Evolutionary conservation across 2,797 vertebrate species (phyloP), one percentile per base, ranked within the genome.

Genomic region (Rhodeus uyekii): DNA sequence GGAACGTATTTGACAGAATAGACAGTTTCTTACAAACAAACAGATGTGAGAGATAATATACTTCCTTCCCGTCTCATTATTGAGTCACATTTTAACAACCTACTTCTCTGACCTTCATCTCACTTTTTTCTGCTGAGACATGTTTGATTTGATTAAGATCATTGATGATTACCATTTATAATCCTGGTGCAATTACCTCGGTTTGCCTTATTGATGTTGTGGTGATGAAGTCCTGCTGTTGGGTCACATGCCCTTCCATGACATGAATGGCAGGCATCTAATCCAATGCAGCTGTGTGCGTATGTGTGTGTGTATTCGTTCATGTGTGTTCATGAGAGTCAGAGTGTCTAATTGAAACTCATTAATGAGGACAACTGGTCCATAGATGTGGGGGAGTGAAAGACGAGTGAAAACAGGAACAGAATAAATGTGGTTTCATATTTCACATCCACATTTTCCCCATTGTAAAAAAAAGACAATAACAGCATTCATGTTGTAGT

Each of bases 311-410:
- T 32, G 61, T 14, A 46, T 14, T 27, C 18, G 64, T 14, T 27
- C 18, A 36, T 38, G 50, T 27, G 72, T 10, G 42, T 7, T 22
- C 53, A 76, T 42, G 36, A 50, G 80, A 78, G 69, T 61, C 80
- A 55, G 74, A 48, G 38, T 42, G n/a, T 14, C 55, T 81, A 64
- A 82, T 75, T 87, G 85, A 84, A 86, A 81, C 84, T 85, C 84
- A 5, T 39, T 84, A 87, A 89, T 74, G 38, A 88, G 82, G 63
- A 84, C 82, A 83, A 89, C 65, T 50, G 85, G 36, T 77, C 83
- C 77, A 50, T 1, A 68, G 76, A 86, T 3, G 80, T 61, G 81
- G 77, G n/a, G 38, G 55, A 53, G 53, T 73, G 22, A 73, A 29
- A 58, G 12, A 64, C 65, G 63, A 6, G 32, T 27, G 46, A 46